These are phyloP conservation scores for Lytechinus pictus DNA, from an alignment of 35 echinoderm and acorn worm genomes.

Conservation along the genomic window DNA sequence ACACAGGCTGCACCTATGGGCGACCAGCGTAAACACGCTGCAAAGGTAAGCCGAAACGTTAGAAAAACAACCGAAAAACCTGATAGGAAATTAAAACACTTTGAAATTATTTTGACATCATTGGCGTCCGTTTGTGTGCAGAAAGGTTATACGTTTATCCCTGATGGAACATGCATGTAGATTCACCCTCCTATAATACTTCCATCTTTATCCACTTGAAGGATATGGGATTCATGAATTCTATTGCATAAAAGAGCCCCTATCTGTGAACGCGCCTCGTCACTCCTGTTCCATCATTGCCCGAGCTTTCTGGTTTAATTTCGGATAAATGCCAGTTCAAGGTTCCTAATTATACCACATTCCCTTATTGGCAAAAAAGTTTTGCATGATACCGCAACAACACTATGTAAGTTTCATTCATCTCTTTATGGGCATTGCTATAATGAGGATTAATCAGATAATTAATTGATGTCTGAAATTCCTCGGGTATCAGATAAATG, in stretches of 20 bases:
- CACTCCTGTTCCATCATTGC: not conserved
- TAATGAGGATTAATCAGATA: not conserved
- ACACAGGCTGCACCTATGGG: constrained; percentile 32
- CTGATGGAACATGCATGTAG: not conserved
- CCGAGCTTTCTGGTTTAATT: not conserved
- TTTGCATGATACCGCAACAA: not conserved
- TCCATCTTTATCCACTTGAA: not conserved
- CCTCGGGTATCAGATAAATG: not conserved
- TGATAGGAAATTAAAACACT: not conserved
- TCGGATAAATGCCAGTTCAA: not conserved
- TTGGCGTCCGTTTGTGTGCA: not conserved
- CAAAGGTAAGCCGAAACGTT: constrained; percentile 23
- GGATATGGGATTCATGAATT: not conserved
- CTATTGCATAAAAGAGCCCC: not conserved
- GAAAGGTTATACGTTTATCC: not conserved
- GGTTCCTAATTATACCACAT: not conserved
- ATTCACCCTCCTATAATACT: not conserved
- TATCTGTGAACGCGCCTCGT: not conserved
- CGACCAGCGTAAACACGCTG: not conserved
- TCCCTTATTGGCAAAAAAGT: not conserved
- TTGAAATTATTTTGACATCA: not conserved
- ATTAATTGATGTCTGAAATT: not conserved
- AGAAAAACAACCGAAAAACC: not conserved
- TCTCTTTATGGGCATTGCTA: not conserved
- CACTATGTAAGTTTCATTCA: not conserved